Evolutionary conservation across 2,113 vertebrate genomes (phyloP).

Genomic region (Dipodomys merriami): DNA sequence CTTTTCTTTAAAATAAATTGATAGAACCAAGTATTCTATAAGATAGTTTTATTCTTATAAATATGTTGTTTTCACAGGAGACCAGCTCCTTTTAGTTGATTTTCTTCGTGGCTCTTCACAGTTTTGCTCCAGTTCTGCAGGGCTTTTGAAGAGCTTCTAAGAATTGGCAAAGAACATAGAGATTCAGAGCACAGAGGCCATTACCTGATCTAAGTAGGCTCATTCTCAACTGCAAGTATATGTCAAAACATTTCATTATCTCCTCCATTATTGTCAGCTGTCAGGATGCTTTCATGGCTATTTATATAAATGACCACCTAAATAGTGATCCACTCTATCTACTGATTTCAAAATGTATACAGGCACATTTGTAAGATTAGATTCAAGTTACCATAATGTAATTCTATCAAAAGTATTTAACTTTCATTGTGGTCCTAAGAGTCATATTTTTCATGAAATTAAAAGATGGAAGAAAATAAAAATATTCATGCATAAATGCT

Average conservation of each 20-base stretch:
- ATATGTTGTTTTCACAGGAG: conserved; percentile 15
- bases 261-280: not conserved
- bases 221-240: conserved; percentile 2
- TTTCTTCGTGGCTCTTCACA: not conserved
- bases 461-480: not conserved
- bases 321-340: not conserved
- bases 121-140: not conserved
- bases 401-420: not conserved
- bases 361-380: not conserved
- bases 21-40: not conserved
- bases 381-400: not conserved
- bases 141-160: not conserved
- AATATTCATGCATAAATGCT: not conserved
- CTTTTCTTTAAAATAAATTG: not conserved
- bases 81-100: not conserved
- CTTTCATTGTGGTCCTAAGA: not conserved
- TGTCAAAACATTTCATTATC: conserved; percentile 39
- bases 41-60: not conserved
- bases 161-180: not conserved
- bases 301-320: conserved; percentile 36
- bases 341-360: not conserved
- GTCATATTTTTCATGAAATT: conserved; percentile 5
- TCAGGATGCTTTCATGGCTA: not conserved
- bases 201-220: not conserved
- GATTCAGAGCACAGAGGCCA: not conserved